Conservation (phyloP, 2,888 invertebrate genomes). For the Acanthosepion lycidas region DNA sequence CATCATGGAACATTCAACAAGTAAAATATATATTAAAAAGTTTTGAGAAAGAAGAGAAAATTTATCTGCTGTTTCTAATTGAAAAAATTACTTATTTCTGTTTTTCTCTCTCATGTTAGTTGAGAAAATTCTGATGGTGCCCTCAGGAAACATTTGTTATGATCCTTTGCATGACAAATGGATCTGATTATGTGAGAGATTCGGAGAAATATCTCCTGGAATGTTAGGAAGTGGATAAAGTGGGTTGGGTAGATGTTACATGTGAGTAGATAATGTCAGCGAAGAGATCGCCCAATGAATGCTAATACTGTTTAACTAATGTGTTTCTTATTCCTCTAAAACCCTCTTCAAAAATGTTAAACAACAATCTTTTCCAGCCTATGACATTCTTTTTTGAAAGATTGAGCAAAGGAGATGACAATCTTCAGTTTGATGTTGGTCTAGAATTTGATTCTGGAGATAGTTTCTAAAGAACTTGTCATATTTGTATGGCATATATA, state of each 20-base stretch:
- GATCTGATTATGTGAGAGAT: constrained; percentile 9
- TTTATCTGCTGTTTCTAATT: neutral
- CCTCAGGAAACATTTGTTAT: neutral
- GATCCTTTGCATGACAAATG: constrained; percentile 33
- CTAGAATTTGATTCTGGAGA: neutral
- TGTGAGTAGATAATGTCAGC: neutral
- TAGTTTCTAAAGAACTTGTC: neutral
- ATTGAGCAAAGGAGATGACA: neutral
- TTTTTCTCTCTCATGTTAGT: neutral
- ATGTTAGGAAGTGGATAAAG: constrained; percentile 11
- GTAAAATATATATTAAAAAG: neutral
- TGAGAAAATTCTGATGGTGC: neutral
- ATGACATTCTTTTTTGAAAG: constrained; percentile 33
- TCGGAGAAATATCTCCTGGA: neutral
- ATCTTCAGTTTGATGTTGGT: neutral
- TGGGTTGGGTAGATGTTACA: constrained; percentile 33
- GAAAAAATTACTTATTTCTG: neutral
- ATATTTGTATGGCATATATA: neutral
- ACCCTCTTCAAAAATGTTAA: neutral
- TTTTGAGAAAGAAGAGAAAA: neutral
- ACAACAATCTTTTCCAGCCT: constrained; percentile 21
- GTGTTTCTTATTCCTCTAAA: neutral
- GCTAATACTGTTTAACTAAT: neutral
- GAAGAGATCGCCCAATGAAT: neutral
- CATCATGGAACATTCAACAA: neutral